Evolutionary conservation across 2,113 vertebrate genomes (phyloP).

Genomic region (Zapus hudsonius): DNA sequence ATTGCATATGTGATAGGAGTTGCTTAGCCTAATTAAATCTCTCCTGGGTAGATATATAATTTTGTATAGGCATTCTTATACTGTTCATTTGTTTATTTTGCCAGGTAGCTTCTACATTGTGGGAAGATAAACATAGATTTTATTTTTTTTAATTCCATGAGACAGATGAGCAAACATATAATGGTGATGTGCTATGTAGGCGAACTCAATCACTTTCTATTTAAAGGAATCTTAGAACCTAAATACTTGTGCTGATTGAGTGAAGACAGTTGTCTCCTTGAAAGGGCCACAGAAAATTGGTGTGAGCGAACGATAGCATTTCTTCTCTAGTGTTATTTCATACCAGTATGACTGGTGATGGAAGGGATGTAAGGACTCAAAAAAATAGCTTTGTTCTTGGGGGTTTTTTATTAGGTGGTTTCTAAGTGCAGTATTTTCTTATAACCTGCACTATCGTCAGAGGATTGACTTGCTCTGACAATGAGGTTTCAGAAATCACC

Average conservation of each 20-base stretch:
- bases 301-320: conserved; percentile 58
- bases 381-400: conserved; percentile 70
- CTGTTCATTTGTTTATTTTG: conserved; percentile 29
- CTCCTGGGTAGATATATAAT: not conserved
- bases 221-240: conserved; percentile 72
- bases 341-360: conserved; percentile 50
- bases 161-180: not conserved
- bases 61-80: conserved; percentile 40
- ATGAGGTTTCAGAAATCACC: conserved; percentile 50
- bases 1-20: not conserved
- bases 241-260: conserved; percentile 70
- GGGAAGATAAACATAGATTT: not conserved
- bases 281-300: conserved; percentile 58
- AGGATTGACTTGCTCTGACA: conserved; percentile 60
- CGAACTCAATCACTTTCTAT: conserved; percentile 68
- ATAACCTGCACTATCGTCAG: conserved; percentile 7
- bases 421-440: conserved; percentile 63
- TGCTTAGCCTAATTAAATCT: conserved; percentile 12
- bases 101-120: not conserved
- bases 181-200: not conserved
- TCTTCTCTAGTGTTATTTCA: conserved; percentile 56
- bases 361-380: conserved; percentile 48
- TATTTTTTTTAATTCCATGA: not conserved
- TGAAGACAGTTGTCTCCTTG: conserved; percentile 61
- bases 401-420: conserved; percentile 69